phyloP scores from a whole-genome alignment of 1,140 invertebrate genomes.

The Leptopilina boulardi region DNA sequence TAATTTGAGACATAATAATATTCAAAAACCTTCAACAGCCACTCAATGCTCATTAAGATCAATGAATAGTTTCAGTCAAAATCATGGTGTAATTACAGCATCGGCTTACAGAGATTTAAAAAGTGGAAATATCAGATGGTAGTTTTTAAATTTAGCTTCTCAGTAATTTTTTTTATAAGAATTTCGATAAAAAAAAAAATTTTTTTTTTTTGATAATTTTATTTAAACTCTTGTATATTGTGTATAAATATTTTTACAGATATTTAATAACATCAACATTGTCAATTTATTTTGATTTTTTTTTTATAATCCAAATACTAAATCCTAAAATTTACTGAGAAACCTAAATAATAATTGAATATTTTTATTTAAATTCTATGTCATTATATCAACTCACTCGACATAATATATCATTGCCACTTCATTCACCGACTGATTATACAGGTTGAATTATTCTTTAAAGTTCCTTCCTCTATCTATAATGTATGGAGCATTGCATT shows the following conservation, averaged over 20 bases:
- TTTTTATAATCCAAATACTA: background rate
- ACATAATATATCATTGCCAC: background rate
- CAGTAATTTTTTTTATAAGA: background rate
- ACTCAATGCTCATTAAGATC: constrained; percentile 38
- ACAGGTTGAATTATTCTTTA: background rate
- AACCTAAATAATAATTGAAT: background rate
- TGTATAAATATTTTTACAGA: constrained; percentile 9
- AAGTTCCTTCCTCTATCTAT: background rate
- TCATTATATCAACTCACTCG: background rate
- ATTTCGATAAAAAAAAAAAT: background rate
- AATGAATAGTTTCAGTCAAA: constrained; percentile 62
- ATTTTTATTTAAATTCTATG: background rate
- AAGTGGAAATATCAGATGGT: constrained; percentile 63
- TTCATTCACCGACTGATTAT: background rate
- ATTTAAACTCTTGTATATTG: constrained; percentile 2
- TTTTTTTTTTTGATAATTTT: constrained; percentile 23
- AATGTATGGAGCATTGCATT: too few relatives aligned
- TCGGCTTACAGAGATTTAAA: constrained; percentile 67
- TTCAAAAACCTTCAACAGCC: constrained; percentile 51
- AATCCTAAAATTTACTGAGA: background rate
- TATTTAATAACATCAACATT: constrained; percentile 14
- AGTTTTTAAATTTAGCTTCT: constrained; percentile 2
- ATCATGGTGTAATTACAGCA: constrained; percentile 66
- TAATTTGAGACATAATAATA: constrained; percentile 47
- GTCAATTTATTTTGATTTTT: background rate